Base-by-base conservation (phyloP, 2,888 invertebrate genomes). In the Lycaena phlaeas region DNA sequence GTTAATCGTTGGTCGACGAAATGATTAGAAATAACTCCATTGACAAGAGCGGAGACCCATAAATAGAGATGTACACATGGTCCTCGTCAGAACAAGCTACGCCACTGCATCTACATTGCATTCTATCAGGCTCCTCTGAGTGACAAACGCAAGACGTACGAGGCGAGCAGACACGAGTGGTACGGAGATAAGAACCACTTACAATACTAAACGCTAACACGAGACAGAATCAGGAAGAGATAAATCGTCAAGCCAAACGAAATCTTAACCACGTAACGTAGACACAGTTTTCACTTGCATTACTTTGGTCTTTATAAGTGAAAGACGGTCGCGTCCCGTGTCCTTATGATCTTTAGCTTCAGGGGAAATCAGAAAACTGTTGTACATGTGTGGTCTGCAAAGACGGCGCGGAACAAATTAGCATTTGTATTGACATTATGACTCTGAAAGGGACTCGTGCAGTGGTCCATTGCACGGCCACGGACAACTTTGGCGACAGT, bases 331-430 rank as follows among this genome's bases (percentile, higher is more conserved):
- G 10, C 26, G 70, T 68, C 25, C 39, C 40, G 68, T 74, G 74
- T 77, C 76, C 74, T 76, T 74, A 71, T 74, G 68, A 75, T 77
- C 68, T 73, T 70, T 69, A 72, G 65, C 64, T 70, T 58, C 56
- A 63, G 64, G n/a, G n/a, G n/a, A n/a, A n/a, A n/a, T n/a, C 67
- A 70, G 68, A 71, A 68, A 65, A 68, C 73, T 76, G 71, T 70
- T 74, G 65, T 64, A 67, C 63, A 66, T 64, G 64, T 68, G 18
- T 38, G 22, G 15, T 22, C 34, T 9, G 9, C 18, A 34, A 7
- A n/a, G 1, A 6, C 17, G 9, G 14, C 11, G n/a, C 27, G 6
- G 29, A 14, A 14, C 9, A 9, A 15, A 29, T n/a, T n/a, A n/a
- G n/a, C n/a, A n/a, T n/a, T n/a, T n/a, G n/a, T n/a, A n/a, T n/a